phyloP scores from a whole-genome alignment of 2,888 invertebrate species.

The Pheosia gnoma region DNA sequence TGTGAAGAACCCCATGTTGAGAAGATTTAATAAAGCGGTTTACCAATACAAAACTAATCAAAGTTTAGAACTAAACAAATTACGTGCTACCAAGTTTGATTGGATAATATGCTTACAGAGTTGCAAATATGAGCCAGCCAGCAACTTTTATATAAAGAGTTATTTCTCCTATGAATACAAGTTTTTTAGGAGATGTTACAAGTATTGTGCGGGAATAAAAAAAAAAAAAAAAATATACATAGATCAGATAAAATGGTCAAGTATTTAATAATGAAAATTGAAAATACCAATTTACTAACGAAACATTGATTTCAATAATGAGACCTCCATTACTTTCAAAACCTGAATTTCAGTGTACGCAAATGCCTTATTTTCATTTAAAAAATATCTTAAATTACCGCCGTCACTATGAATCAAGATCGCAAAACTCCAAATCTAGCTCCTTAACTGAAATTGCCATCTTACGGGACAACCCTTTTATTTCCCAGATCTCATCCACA shows the following conservation, averaged over 20 bases:
- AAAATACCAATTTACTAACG: no score
- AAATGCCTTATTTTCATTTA: background rate
- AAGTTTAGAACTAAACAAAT: constrained; percentile 52
- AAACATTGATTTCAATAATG: no score
- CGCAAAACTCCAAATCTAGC: constrained; percentile 5
- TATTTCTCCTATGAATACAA: constrained; percentile 31
- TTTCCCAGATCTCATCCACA: constrained; percentile 26
- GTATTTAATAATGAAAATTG: no score
- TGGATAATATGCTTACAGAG: constrained; percentile 47
- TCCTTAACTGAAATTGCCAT: constrained; percentile 29
- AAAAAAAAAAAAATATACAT: no score
- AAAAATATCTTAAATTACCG: constrained; percentile 8
- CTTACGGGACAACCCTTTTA: constrained; percentile 39
- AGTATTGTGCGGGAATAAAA: background rate
- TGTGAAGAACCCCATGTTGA: constrained; percentile 2
- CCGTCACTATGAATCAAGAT: constrained; percentile 23
- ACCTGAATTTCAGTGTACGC: background rate
- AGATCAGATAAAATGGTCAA: no score
- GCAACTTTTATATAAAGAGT: constrained; percentile 30
- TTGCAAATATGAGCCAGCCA: constrained; percentile 43
- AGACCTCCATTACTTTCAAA: no score
- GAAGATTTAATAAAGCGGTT: constrained; percentile 23
- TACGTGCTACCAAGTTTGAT: constrained; percentile 50
- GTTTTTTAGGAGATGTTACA: constrained; percentile 12
- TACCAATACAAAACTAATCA: constrained; percentile 44